Conservation (phyloP, 1,140 invertebrate species). For the Anadara kagoshimensis region DNA sequence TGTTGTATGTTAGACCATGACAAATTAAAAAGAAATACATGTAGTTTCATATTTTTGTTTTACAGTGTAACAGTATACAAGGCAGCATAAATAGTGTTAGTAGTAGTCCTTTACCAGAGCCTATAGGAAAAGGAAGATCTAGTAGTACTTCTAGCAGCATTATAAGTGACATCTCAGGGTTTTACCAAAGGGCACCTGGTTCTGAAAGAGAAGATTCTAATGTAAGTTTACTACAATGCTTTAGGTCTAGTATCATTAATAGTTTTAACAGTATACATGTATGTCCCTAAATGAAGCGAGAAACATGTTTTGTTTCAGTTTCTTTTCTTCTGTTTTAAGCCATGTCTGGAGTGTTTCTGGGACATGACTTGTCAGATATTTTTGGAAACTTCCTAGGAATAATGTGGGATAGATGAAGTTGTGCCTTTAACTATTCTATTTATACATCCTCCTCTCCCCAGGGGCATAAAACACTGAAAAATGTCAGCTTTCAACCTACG, state of each 20-base stretch:
- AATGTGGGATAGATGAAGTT: too few relatives aligned
- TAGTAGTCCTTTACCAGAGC: slow-evolving; percentile 65
- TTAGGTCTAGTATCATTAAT: slow-evolving; percentile 2
- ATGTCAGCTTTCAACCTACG: too few relatives aligned
- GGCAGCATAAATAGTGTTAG: slow-evolving; percentile 37
- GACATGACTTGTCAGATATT: too few relatives aligned
- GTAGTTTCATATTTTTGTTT: background rate
- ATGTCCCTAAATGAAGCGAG: background rate
- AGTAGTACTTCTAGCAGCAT: slow-evolving; percentile 72
- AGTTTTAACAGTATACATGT: background rate
- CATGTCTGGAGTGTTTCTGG: too few relatives aligned
- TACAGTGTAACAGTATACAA: slow-evolving; percentile 41
- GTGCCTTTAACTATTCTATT: too few relatives aligned
- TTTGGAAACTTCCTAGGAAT: too few relatives aligned
- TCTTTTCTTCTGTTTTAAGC: too few relatives aligned
- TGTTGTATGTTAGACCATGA: too few relatives aligned
- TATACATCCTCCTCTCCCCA: too few relatives aligned
- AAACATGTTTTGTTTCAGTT: too few relatives aligned
- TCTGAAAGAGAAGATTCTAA: slow-evolving; percentile 76
- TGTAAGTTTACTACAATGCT: slow-evolving; percentile 66
- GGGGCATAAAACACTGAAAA: too few relatives aligned
- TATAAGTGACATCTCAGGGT: slow-evolving; percentile 57
- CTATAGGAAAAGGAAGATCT: slow-evolving; percentile 74
- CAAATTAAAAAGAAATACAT: too few relatives aligned
- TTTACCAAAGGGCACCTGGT: slow-evolving; percentile 74